Evolutionary conservation across 2,797 vertebrate species (phyloP), one percentile per base, ranked within the genome.

Genomic region (Leuciscus waleckii): DNA sequence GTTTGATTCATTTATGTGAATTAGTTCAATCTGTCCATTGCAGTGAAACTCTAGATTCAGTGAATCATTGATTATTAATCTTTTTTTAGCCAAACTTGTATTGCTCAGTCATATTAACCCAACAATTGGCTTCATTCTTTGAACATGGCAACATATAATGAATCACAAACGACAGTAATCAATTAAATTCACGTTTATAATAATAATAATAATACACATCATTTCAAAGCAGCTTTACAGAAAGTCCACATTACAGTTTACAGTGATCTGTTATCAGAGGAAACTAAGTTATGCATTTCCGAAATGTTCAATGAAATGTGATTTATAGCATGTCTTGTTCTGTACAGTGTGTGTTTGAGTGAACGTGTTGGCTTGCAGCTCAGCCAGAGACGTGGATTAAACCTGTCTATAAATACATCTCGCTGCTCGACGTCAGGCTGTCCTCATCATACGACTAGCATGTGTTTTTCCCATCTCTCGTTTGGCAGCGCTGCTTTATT

Each of bases 341-440:
- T 70, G 63, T 80, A 63, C 81, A 74, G 65, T 74, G 43, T 56
- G 83, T 32, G 83, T 26, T 65, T 23, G 46, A 81, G 61, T 23
- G 58, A 92, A 92, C 88, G 91, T 88, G 88, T 93, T 94, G 92
- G 91, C 92, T 88, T 73, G 75, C 89, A 89, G 90, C 92, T 92
- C 92, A 92, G 93, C 93, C 93, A 93, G 93, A 91, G 92, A 91
- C 79, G 88, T 91, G 94, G 94, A 93, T 95, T 95, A 95, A 94
- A 94, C 91, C 88, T 88, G 91, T 92, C 94, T 96, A 95, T 95
- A 95, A 95, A 96, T 95, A 95, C 91, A 94, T 92, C 91, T 91
- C 35, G 35, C 35, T 5, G 35, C 35, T 35, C 86, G 92, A 91
- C 89, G 92, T 93, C 93, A 94, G 92, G 51, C 75, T 49, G 79